Evolutionary conservation across 2,113 vertebrate genomes (phyloP).

Genomic region (Salminus brasiliensis): DNA sequence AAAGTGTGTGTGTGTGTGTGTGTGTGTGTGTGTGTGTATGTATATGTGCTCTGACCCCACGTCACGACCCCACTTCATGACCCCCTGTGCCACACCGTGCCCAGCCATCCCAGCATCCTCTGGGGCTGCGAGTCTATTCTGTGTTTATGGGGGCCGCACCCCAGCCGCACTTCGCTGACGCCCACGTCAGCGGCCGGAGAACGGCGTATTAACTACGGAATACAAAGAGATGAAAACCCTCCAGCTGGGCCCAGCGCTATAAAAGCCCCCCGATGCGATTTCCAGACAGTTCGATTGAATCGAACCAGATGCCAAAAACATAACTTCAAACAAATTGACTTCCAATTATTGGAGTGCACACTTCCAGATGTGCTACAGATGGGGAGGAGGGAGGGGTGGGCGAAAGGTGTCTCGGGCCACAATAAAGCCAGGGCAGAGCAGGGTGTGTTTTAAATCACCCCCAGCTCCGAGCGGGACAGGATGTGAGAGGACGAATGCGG

Average conservation of each 20-base stretch:
- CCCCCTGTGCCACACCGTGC: neutral
- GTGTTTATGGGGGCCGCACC: slow-evolving; percentile 71
- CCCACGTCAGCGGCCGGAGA: slow-evolving; percentile 63
- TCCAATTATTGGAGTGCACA: slow-evolving; percentile 78
- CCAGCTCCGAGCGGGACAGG: slow-evolving; percentile 63
- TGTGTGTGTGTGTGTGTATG: too few species aligned
- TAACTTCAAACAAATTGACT: slow-evolving; percentile 87
- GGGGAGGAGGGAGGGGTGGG: slow-evolving; percentile 61
- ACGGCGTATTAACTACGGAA: slow-evolving; percentile 67
- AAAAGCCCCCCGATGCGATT: slow-evolving; percentile 76
- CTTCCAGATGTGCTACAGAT: slow-evolving; percentile 84
- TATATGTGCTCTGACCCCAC: slow-evolving; percentile 6
- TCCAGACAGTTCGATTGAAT: slow-evolving; percentile 79
- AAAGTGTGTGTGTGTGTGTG: neutral
- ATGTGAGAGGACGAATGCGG: slow-evolving; percentile 69
- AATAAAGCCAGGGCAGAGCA: slow-evolving; percentile 68
- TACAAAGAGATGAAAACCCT: slow-evolving; percentile 58
- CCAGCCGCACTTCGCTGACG: slow-evolving; percentile 58
- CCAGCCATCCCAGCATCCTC: slow-evolving; percentile 56
- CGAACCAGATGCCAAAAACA: slow-evolving; percentile 80
- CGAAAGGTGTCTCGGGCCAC: slow-evolving; percentile 70
- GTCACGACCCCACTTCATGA: neutral
- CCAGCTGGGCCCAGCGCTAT: slow-evolving; percentile 67
- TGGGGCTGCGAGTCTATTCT: slow-evolving; percentile 46
- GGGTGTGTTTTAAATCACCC: slow-evolving; percentile 77